Base-by-base conservation (phyloP, 2,888 invertebrate species). In the Entomobrya multifasciata region DNA sequence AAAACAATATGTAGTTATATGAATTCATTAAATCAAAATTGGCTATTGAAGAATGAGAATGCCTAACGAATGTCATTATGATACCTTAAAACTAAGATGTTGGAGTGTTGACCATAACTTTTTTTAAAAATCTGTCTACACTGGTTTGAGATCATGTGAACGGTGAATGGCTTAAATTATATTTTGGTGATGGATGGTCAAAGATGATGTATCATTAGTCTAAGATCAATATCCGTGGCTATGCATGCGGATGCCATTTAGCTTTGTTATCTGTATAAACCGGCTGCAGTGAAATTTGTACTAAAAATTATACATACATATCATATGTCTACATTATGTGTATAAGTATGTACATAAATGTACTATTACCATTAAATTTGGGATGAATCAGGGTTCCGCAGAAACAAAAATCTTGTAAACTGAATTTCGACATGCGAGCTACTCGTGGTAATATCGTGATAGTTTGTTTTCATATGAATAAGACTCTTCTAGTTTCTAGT, bases 361-460 rank as follows among this genome's bases (percentile, higher is more conserved):
- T 20, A 11, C 17, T 20, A 55, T 20, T 20, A 11, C 3, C n/a
- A 55, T 20, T 55, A 55, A 4, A 11, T 55, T 55, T 55, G 17
- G 20, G 22, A 22, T 55, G 17, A 55, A 20, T 15, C 20, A 6
- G 13, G 5, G 5, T 49, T 5, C 15, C 3, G 3, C n/a, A 13
- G 5, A n/a, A n/a, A n/a, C n/a, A n/a, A n/a, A n/a, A 13, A 4
- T 49, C n/a, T n/a, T 41, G 57, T 22, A 57, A 62, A 22, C 60
- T 62, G 20, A n/a, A n/a, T 47, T 11, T 78, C 13, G 17, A 22
- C 79, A 78, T 78, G 77, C 60, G 62, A 60, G 44, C n/a, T 36
- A 17, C 77, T 67, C 79, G 79, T 79, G 79, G 27, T 79, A 36
- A 27, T 30, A 30, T 49, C 79, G 57, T 79, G 79, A 67, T 30